Evolutionary conservation across 2,797 vertebrate species (phyloP).

Genomic region (Petrocephalus sullivani): DNA sequence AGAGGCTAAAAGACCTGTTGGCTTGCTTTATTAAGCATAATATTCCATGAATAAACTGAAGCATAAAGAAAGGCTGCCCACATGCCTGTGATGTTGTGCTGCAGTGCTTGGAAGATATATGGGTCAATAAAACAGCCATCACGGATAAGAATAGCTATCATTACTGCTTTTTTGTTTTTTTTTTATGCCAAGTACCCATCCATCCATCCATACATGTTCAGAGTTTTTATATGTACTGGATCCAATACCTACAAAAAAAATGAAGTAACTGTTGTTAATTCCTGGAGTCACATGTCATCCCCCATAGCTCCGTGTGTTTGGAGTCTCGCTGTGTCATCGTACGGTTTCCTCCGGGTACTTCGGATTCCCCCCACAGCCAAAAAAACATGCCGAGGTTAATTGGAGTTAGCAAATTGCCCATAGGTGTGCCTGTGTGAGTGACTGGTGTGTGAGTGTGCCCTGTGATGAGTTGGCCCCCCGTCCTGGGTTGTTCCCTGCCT

Average conservation of each 20-base stretch:
- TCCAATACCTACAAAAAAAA: background rate
- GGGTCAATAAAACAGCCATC: slow-evolving; percentile 41
- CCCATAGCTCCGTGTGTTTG: background rate
- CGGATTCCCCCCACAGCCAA: background rate
- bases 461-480: background rate
- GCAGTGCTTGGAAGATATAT: background rate
- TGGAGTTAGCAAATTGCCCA: background rate
- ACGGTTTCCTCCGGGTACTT: background rate
- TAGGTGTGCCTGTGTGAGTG: background rate
- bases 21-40: background rate
- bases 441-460: background rate
- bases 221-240: background rate
- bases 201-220: background rate
- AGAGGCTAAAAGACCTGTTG: background rate
- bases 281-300: background rate
- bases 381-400: background rate
- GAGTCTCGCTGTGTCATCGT: background rate
- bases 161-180: background rate
- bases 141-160: slow-evolving; percentile 11
- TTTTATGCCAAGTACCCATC: background rate
- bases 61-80: slow-evolving; percentile 10
- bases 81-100: background rate
- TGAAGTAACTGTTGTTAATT: background rate
- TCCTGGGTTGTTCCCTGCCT: background rate
- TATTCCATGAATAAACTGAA: background rate